A percentile compares a stretch with the other conserved stretches of the same genome.
These are phyloP conservation scores for Hemicentrotus pulcherrimus DNA, from an alignment of 35 echinoderm and acorn worm genomes.

Conservation along the genomic window DNA sequence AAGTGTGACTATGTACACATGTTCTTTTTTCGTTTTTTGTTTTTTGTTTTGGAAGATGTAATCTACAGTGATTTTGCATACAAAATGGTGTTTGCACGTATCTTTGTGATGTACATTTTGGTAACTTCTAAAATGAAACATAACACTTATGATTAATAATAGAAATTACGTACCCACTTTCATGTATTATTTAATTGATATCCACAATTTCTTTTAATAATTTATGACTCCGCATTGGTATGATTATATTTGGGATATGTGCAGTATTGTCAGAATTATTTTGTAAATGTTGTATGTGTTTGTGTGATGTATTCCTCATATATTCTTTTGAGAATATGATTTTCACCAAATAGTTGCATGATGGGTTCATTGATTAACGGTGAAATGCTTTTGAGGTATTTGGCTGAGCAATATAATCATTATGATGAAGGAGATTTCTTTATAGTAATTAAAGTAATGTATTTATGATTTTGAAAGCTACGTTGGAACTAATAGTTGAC, in stretches of 20 bases:
- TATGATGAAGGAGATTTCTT: neutral
- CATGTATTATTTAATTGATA: neutral
- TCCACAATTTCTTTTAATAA: neutral
- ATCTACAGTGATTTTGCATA: no score
- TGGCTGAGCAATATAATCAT: neutral
- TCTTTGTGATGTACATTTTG: no score
- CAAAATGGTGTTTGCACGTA: no score
- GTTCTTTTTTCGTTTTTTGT: no score
- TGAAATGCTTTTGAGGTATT: neutral
- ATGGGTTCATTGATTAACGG: neutral
- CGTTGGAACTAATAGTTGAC: neutral
- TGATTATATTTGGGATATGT: conserved; percentile 1
- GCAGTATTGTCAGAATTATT: neutral
- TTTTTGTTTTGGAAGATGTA: no score
- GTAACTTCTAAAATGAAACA: no score
- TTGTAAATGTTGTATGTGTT: neutral
- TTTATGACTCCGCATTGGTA: neutral
- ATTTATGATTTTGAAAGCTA: neutral
- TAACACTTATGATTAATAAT: no score
- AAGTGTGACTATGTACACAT: no score
- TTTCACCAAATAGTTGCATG: neutral
- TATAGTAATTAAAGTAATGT: neutral
- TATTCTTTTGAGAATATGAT: neutral
- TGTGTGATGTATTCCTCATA: neutral
- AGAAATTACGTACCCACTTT: no score